Base-by-base conservation (phyloP, 2,888 invertebrate species). In the Vesta saturnalis region DNA sequence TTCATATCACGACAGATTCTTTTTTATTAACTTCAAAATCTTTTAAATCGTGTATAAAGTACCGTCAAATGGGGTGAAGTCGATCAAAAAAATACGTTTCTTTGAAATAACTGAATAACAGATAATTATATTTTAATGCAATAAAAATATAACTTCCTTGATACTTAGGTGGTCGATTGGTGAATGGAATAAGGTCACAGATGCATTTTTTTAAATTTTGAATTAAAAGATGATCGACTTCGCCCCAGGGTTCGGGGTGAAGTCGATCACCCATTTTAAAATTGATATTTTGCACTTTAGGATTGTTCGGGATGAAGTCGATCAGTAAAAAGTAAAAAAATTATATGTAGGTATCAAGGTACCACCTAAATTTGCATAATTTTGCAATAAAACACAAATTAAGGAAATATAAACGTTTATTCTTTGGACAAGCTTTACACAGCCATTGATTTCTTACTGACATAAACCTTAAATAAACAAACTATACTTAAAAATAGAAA, bases 1-100 rank as follows among this genome's bases (percentile, higher is more conserved):
- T n/a, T n/a, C n/a, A n/a, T n/a, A n/a, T n/a, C n/a, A n/a, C n/a
- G n/a, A n/a, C n/a, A n/a, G n/a, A n/a, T n/a, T n/a, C n/a, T n/a
- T n/a, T n/a, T n/a, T n/a, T n/a, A n/a, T n/a, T n/a, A n/a, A n/a
- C n/a, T n/a, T n/a, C n/a, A n/a, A n/a, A n/a, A n/a, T n/a, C n/a
- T n/a, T n/a, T n/a, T n/a, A n/a, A n/a, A n/a, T n/a, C n/a, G n/a
- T n/a, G n/a, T n/a, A n/a, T n/a, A n/a, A n/a, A n/a, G n/a, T 49
- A 49, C 49, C 49, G 49, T 49, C 49, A 49, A 49, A 49, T 15
- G 49, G 49, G 49, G 49, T 49, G 49, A 8, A 49, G 49, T 49
- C 49, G 49, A 49, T 49, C 39, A 49, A 49, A 49, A 49, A 49
- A 49, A 49, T 49, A 18, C 49, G 16, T 49, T 49, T 49, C 15